Evolutionary conservation across 2,888 invertebrate species (phyloP).

Genomic region (Troilus luridus): DNA sequence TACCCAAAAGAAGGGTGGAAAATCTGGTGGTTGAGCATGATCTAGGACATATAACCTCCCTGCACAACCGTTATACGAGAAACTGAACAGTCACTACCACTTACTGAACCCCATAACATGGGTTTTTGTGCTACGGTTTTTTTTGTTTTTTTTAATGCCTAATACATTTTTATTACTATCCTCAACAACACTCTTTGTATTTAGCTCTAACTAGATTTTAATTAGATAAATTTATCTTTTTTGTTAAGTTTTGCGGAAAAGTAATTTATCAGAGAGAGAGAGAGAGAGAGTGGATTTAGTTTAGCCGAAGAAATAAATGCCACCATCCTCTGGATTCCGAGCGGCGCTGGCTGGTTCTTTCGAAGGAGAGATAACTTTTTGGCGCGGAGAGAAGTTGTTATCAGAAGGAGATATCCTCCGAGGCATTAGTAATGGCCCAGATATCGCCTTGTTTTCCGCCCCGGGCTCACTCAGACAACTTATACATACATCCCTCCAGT

Average conservation of each 20-base stretch:
- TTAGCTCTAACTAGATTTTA: background rate
- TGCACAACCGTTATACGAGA: no score
- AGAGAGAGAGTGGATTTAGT: background rate
- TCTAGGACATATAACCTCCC: no score
- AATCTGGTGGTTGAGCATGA: no score
- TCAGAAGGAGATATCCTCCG: background rate
- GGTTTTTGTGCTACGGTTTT: no score
- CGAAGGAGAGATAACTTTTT: background rate
- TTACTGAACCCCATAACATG: no score
- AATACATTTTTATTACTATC: background rate
- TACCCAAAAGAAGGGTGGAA: no score
- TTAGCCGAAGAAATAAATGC: constrained; percentile 13
- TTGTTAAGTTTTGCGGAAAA: background rate
- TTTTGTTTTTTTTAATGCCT: background rate
- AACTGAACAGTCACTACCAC: no score
- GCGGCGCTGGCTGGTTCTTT: background rate
- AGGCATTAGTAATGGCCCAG: constrained; percentile 35
- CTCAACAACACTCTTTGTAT: background rate
- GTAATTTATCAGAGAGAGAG: background rate
- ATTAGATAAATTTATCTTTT: background rate
- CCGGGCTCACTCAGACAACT: constrained; percentile 6
- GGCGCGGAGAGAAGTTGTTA: constrained; percentile 26
- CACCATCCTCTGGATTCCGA: background rate
- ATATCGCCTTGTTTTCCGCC: constrained; percentile 52
- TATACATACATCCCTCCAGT: background rate